Evolutionary conservation across 1,140 invertebrate species (phyloP).

Genomic region (Pissodes strobi): DNA sequence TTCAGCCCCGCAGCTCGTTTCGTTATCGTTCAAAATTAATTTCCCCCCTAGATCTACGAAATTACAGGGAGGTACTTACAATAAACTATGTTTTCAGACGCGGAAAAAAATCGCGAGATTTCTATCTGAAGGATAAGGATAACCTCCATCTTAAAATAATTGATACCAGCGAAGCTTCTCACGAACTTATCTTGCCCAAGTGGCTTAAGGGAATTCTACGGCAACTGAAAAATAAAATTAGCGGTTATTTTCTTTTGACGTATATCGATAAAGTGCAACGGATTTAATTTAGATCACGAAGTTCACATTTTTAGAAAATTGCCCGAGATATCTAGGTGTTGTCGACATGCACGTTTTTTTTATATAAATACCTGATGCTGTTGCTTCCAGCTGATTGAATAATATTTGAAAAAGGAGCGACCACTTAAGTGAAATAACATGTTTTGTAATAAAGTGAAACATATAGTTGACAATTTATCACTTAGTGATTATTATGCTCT

Average conservation of each 20-base stretch:
- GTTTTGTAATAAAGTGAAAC: too few relatives aligned
- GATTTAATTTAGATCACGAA: conserved; percentile 13
- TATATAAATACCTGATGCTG: too few relatives aligned
- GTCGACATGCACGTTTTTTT: too few relatives aligned
- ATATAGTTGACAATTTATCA: too few relatives aligned
- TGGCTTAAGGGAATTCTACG: not conserved
- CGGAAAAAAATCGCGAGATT: conserved; percentile 27
- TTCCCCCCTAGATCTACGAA: conserved; percentile 13
- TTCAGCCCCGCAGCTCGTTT: conserved; percentile 11
- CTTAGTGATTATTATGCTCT: too few relatives aligned
- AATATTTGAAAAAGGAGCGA: too few relatives aligned
- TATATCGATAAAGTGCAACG: conserved; percentile 11
- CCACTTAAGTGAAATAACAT: too few relatives aligned
- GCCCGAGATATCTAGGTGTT: too few relatives aligned
- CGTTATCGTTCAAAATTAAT: conserved; percentile 20
- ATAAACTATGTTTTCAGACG: conserved; percentile 16
- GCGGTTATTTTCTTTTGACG: conserved; percentile 14
- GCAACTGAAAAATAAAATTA: conserved; percentile 12
- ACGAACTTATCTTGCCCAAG: conserved; percentile 10
- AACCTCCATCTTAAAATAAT: conserved; percentile 30
- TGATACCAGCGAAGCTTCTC: conserved; percentile 26
- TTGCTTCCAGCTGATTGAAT: too few relatives aligned
- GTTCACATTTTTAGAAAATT: conserved; percentile 7
- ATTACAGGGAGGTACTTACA: conserved; percentile 21
- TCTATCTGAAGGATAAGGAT: conserved; percentile 32